phyloP scores from a whole-genome alignment of 2,797 vertebrate species.

The Brachyrhaphis roseni region DNA sequence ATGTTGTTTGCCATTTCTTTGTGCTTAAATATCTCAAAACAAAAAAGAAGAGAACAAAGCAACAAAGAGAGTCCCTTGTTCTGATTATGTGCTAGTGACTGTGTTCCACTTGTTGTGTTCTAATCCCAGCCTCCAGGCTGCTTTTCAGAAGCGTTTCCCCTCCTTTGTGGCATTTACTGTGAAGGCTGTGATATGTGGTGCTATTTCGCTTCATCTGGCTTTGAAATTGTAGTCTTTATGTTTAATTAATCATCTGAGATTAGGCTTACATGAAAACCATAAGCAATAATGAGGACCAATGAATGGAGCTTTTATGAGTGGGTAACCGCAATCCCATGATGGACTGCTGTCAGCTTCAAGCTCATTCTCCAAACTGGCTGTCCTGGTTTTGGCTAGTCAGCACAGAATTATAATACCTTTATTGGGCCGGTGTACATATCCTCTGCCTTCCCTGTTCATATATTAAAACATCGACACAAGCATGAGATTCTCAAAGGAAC shows the following conservation, averaged over 20 bases:
- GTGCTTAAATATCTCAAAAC: conserved; percentile 32
- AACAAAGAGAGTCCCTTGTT: conserved; percentile 12
- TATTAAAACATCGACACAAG: conserved; percentile 53
- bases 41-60: neutral
- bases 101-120: conserved; percentile 29
- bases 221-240: conserved; percentile 33
- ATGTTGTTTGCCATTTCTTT: conserved; percentile 1
- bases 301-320: conserved; percentile 36
- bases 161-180: conserved; percentile 22
- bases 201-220: conserved; percentile 29
- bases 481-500: conserved; percentile 65
- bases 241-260: conserved; percentile 62
- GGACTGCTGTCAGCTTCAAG: conserved; percentile 43
- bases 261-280: conserved; percentile 44
- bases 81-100: conserved; percentile 19
- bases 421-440: conserved; percentile 25
- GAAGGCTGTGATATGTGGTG: conserved; percentile 15
- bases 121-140: conserved; percentile 40
- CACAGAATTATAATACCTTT: conserved; percentile 47
- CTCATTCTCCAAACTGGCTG: conserved; percentile 41
- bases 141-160: conserved; percentile 35
- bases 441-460: conserved; percentile 55
- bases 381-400: conserved; percentile 28
- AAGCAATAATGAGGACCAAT: conserved; percentile 37
- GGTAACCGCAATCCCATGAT: conserved; percentile 37